A percentile compares a stretch with the other conserved stretches of the same genome.
Conservation (phyloP, 2,113 vertebrate genomes). For the Plestiodon gilberti region DNA sequence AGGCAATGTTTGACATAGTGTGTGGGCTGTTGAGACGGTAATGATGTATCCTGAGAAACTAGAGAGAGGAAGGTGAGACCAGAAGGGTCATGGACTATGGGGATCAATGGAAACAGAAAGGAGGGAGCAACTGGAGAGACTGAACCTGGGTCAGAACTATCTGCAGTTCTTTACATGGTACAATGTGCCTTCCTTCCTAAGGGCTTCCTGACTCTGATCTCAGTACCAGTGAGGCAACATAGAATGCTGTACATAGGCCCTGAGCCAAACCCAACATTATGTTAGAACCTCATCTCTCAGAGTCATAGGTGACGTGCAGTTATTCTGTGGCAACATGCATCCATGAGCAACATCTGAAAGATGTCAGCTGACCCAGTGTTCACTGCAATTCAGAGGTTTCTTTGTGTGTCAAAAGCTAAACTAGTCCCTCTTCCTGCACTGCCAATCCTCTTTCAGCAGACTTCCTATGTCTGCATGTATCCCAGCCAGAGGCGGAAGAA, state of each 20-base stretch:
- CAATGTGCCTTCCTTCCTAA: neutral
- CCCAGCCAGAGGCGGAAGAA: too few species aligned
- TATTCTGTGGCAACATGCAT: too few species aligned
- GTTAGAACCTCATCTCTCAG: neutral
- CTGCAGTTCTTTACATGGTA: neutral
- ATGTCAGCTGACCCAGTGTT: too few species aligned
- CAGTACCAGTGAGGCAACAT: neutral
- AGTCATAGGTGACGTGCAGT: neutral
- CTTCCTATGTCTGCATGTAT: too few species aligned
- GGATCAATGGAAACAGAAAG: neutral
- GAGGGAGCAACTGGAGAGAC: too few species aligned
- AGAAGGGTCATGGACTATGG: neutral
- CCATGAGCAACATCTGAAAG: too few species aligned
- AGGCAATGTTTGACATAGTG: neutral
- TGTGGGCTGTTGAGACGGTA: neutral
- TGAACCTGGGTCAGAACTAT: neutral
- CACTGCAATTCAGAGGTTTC: too few species aligned
- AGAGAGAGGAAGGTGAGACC: neutral
- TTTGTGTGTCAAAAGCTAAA: too few species aligned
- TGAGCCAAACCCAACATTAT: neutral
- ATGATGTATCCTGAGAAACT: neutral
- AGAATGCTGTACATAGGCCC: neutral
- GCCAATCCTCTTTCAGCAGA: too few species aligned
- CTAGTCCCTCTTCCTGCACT: too few species aligned
- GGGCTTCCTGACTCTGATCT: neutral